Base-by-base conservation (phyloP, 2,888 invertebrate genomes). In the Drosophila engyochracea region DNA sequence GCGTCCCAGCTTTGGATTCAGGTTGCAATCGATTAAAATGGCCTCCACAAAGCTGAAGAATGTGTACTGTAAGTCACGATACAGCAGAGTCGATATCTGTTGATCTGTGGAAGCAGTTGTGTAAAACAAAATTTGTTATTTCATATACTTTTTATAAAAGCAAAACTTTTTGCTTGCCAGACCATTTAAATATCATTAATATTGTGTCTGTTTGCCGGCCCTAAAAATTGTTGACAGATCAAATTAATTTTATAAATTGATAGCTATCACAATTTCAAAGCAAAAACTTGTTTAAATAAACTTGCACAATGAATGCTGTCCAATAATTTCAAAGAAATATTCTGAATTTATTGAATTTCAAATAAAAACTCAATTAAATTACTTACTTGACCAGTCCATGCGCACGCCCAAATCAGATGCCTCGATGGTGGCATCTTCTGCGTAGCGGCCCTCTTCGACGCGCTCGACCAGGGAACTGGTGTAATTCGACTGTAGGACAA, bases 321-420 rank as follows among this genome's bases (percentile, higher is more conserved):
- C n/a, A 52, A 30, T 30, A 16, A 6, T n/a, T 33, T 33, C 10
- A 30, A 37, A 28, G 12, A 51, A 58, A 61, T 22, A 28, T 14
- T 10, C 2, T 0, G 9, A 19, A 30, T 28, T 22, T 22, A 25
- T 30, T 49, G 19, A 51, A 10, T 12, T 12, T 31, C 9, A 12
- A 7, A 22, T 14, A 14, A 47, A 25, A 47, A 47, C 3, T 37
- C 1, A 52, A 53, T 28, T n/a, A 41, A 53, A n/a, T 16, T 14
- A 93, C 95, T 94, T 93, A 98, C 98, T 98, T 81, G 97, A 97
- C 94, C 97, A 96, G 87, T 98, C 98, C 94, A 97, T 95, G 83
- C 95, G 95, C 0, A 97, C 95, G 67, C 94, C 94, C 71, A 98
- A 95, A 7, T 96, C 95, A 0, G 97, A 96, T 60, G 94, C 94